Conservation (phyloP, 37 sponge, comb jelly and placozoan genomes). For the Beroe ovata region DNA sequence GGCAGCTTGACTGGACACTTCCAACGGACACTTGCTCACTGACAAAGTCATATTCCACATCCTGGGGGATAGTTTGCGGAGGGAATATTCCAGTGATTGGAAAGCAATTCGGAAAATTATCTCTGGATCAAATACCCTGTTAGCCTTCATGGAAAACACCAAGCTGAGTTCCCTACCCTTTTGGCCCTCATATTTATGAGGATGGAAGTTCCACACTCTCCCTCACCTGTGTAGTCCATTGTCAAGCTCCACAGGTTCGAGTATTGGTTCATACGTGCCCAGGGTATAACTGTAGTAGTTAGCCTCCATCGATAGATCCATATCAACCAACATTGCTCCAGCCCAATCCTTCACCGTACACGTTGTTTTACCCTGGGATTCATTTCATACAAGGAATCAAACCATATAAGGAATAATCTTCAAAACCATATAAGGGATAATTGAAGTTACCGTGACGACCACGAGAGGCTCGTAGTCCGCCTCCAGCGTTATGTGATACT, state of each 20-base stretch:
- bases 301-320: slow-evolving; percentile 32
- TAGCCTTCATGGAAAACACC: too few relatives aligned
- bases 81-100: too few relatives aligned
- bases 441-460: slow-evolving; percentile 22
- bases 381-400: neutral
- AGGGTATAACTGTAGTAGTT: slow-evolving; percentile 66
- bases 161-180: too few relatives aligned
- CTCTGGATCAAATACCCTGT: too few relatives aligned
- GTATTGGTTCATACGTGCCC: slow-evolving; percentile 31
- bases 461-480: slow-evolving; percentile 56
- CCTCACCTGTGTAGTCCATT: slow-evolving; percentile 4
- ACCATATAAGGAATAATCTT: neutral
- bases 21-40: slow-evolving; percentile 28
- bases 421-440: neutral
- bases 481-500: slow-evolving; percentile 30
- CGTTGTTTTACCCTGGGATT: slow-evolving; percentile 27
- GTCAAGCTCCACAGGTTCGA: slow-evolving; percentile 33
- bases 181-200: too few relatives aligned
- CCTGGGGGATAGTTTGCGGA: too few relatives aligned
- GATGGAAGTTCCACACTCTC: too few relatives aligned
- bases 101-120: too few relatives aligned
- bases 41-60: slow-evolving; percentile 40
- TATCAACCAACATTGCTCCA: slow-evolving; percentile 57
- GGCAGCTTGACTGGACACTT: neutral
- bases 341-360: slow-evolving; percentile 49